Base-by-base conservation (phyloP, 2,888 invertebrate species). In the Watsonalla cultraria region DNA sequence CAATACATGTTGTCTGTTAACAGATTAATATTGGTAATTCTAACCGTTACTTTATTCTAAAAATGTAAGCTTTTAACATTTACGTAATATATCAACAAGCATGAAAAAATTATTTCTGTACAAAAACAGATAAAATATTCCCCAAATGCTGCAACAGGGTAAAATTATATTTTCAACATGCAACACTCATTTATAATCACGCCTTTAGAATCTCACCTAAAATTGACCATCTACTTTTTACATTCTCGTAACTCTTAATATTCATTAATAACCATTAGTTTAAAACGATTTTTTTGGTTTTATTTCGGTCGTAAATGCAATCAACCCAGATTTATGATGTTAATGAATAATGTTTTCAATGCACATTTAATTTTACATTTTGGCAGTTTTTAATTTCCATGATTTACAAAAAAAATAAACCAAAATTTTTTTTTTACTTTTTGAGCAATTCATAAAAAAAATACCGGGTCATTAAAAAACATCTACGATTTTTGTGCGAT, bases 401-500 rank as follows among this genome's bases (percentile, higher is more conserved):
- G 48, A 47, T 45, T 37, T 45, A 46, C 51, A 54, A 51, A 13
- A 37, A 46, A 46, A 52, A 49, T 35, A 14, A 13, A 24, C 4
- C 9, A 14, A 46, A n/a, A n/a, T n/a, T 46, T 24, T 9, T 46
- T 46, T 13, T 7, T 46, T 9, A 46, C 24, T 46, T n/a, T 6
- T 64, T 64, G 60, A 65, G 59, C 65, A 62, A 49, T 52, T 37
- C 7, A 49, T 51, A 13, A 51, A 34, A 48, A 46, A 47, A 53
- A 46, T 33, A 52, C 24, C 24, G 24, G 48, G 35, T 35, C 46
- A 45, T 47, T 46, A 47, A 46, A 56, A 37, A 61, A 59, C 61
- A 47, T 65, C 86, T 90, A 89, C 83, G 69, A 69, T 69, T 64
- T 88, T 90, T 89, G 90, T 90, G 90, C 89, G 86, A 86, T 68